Base-by-base conservation (phyloP, 1,140 invertebrate genomes). In the Carcinoscorpius rotundicauda region DNA sequence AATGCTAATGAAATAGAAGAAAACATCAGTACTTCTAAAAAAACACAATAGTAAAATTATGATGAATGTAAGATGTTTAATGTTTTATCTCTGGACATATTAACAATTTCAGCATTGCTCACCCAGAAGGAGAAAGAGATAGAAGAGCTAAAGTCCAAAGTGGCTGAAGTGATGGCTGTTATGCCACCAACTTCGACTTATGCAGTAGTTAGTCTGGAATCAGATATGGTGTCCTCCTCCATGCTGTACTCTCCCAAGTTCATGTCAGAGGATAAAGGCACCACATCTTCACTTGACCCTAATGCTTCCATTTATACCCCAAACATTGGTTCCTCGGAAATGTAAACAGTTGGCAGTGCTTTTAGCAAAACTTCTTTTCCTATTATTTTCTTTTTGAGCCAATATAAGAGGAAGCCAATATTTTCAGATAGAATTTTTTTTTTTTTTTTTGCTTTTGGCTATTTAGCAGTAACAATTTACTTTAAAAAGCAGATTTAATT, bases 281-380 rank as follows among this genome's bases (percentile, higher is more conserved):
- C 72, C 65, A 76, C 76, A 60, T 90, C 88, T 10, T 87, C 84
- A 69, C 82, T 94, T 65, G 91, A 94, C 81, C 92, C 92, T 58
- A 93, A 94, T 79, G 92, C 92, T 64, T 87, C 87, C 66, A 89
- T 88, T 68, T 95, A 94, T 78, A 94, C 90, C 63, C 91, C 91
- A 60, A 90, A 92, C 69, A 66, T 72, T 49, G 53, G 6, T 55
- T n/a, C 53, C n/a, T 55, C 53, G 53, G 53, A 55, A 6, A 55
- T 55, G 29, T 29, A 29, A 29, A 29, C 29, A 29, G 29, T 29
- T 29, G 2, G 29, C 29, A 29, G 29, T 29, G 29, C 29, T 29
- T 29, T 29, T 29, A 29, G 29, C 29, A 29, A 29, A 29, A 29
- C 29, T 29, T 29, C 29, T 29, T 29, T 29, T 29, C 29, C 29